A percentile compares a stretch with the other conserved stretches of the same genome.
Evolutionary conservation across 2,797 vertebrate species (phyloP).

Genomic region (Phataginus tetradactyla): DNA sequence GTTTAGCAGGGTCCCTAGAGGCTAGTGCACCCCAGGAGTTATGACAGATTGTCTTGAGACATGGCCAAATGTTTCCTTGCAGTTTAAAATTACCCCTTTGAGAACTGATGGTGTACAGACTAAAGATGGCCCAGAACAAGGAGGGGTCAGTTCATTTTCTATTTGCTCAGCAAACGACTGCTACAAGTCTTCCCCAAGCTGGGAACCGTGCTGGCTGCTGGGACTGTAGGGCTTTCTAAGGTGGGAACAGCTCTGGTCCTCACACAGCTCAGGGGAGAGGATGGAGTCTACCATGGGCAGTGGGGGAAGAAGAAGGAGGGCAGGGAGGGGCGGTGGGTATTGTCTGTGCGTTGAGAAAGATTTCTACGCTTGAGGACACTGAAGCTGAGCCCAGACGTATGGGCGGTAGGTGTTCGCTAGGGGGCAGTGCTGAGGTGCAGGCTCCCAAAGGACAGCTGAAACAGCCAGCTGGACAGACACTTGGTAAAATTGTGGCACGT

Average conservation of each 20-base stretch:
- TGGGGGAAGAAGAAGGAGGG: neutral
- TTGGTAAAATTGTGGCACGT: neutral
- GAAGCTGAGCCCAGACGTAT: neutral
- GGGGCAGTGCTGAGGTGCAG: neutral
- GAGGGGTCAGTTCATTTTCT: too few relatives aligned
- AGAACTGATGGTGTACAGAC: neutral
- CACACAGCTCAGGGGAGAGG: neutral
- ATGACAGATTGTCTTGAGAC: neutral
- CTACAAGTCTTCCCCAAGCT: fast-evolving
- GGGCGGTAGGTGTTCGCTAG: neutral
- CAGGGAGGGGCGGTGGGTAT: fast-evolving
- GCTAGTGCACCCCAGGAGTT: fast-evolving
- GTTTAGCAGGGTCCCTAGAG: fast-evolving
- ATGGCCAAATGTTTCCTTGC: neutral
- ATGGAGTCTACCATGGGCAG: neutral
- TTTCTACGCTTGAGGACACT: neutral
- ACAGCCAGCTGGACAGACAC: neutral
- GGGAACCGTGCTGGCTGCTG: neutral
- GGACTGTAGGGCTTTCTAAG: neutral
- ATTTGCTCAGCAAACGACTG: fast-evolving
- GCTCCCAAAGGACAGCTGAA: neutral
- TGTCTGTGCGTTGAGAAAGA: neutral
- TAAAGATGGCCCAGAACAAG: neutral
- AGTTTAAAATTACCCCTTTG: neutral
- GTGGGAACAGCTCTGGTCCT: neutral